phyloP scores from a whole-genome alignment of 2,113 vertebrate genomes.

The Lepus timidus region DNA sequence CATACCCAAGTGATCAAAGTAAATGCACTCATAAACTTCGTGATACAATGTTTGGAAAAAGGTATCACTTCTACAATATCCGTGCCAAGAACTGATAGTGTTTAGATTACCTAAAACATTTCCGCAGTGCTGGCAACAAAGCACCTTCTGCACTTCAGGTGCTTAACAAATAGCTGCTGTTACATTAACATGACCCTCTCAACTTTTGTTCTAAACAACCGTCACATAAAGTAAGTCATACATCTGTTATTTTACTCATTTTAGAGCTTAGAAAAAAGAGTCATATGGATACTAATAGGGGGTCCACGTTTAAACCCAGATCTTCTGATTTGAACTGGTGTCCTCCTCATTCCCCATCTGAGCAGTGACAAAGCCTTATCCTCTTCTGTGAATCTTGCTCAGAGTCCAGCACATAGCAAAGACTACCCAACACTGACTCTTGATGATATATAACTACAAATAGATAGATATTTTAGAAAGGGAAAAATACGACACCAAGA shows the following conservation, averaged over 20 bases:
- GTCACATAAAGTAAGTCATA: background rate
- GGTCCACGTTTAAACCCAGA: background rate
- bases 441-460: background rate
- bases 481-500: background rate
- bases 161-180: background rate
- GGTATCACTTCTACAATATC: background rate
- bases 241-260: background rate
- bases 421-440: background rate
- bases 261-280: background rate
- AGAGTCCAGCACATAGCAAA: background rate
- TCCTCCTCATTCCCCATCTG: background rate
- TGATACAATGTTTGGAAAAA: background rate
- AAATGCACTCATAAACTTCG: background rate
- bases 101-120: background rate
- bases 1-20: background rate
- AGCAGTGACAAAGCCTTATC: background rate
- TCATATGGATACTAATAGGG: background rate
- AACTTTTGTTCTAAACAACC: background rate
- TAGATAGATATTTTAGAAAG: background rate
- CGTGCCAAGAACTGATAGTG: background rate
- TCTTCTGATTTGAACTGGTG: background rate
- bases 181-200: background rate
- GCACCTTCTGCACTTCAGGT: too few species aligned
- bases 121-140: too few species aligned
- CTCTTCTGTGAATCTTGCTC: background rate